A percentile compares a stretch with the other conserved stretches of the same genome.
Evolutionary conservation across 1,140 invertebrate genomes (phyloP).

Genomic region (Tetranychus cinnabarinus): DNA sequence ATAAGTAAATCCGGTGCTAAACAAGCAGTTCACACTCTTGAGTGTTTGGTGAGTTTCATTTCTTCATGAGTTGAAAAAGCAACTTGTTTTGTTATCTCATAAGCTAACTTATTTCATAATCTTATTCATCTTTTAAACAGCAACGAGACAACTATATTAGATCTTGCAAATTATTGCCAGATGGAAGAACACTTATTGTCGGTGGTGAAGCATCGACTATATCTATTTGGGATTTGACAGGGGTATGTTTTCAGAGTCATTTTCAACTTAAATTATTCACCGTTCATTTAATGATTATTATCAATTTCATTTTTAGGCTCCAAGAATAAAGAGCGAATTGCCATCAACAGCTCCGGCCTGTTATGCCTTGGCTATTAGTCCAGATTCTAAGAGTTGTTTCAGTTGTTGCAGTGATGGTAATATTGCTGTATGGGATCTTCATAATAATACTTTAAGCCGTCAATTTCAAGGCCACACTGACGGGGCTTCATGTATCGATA

Average conservation of each 20-base stretch:
- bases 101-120: background rate
- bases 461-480: constrained; percentile 94
- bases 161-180: constrained; percentile 85
- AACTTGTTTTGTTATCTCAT: background rate
- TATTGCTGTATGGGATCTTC: constrained; percentile 83
- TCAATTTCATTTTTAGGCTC: constrained; percentile 21
- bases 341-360: constrained; percentile 91
- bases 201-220: constrained; percentile 88
- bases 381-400: constrained; percentile 86
- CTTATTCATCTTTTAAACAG: constrained; percentile 21
- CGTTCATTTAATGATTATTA: no score
- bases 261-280: no score
- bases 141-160: constrained; percentile 92
- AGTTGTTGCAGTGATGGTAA: constrained; percentile 88
- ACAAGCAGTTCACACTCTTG: constrained; percentile 64
- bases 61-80: background rate
- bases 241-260: no score
- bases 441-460: constrained; percentile 68
- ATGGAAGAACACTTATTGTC: constrained; percentile 81
- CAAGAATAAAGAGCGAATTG: constrained; percentile 57
- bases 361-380: constrained; percentile 89
- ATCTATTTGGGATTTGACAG: constrained; percentile 62
- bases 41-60: constrained; percentile 31
- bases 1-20: constrained; percentile 56
- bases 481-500: constrained; percentile 91